These are phyloP conservation scores for Alexandromys oeconomus DNA, from an alignment of 2,797 vertebrate species.

Conservation along the genomic window DNA sequence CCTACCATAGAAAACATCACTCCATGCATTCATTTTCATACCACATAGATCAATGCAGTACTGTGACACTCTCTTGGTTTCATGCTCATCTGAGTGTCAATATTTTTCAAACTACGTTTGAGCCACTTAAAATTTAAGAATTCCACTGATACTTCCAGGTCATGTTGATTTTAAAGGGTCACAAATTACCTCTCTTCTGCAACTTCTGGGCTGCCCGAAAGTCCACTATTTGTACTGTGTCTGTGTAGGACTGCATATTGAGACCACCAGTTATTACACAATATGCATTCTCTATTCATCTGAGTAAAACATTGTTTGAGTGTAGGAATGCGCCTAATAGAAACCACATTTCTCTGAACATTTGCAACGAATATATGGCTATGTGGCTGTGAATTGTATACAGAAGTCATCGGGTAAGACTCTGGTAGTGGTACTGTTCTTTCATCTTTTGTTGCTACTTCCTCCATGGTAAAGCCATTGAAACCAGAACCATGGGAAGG, in stretches of 20 bases:
- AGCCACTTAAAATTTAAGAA: background rate
- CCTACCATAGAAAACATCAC: background rate
- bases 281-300: background rate
- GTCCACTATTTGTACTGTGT: background rate
- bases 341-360: background rate
- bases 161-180: background rate
- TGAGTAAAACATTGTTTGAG: background rate
- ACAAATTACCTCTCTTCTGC: background rate
- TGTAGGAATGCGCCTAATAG: background rate
- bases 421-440: background rate
- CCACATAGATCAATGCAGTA: background rate
- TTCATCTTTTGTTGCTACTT: background rate
- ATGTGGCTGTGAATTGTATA: background rate
- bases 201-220: background rate
- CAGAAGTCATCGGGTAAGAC: background rate
- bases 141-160: background rate
- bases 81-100: background rate
- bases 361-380: background rate
- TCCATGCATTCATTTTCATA: conserved; percentile 23
- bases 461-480: background rate
- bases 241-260: background rate
- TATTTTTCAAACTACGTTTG: conserved; percentile 49
- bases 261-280: background rate
- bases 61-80: background rate
- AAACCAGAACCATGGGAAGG: background rate